These are phyloP conservation scores for Diploscapter pachys DNA, from an alignment of 1,140 invertebrate genomes.

Conservation along the genomic window DNA sequence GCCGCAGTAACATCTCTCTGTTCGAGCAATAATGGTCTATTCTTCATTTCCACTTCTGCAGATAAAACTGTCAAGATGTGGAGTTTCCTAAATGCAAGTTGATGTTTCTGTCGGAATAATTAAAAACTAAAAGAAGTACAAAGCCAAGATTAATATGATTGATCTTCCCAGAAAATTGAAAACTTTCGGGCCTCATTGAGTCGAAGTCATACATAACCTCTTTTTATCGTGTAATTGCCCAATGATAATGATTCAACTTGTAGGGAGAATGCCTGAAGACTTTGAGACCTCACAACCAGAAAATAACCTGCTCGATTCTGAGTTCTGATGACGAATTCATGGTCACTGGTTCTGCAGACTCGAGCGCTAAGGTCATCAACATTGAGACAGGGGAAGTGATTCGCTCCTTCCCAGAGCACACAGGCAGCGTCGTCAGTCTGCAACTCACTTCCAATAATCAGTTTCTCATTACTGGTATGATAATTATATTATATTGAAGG, in stretches of 20 bases:
- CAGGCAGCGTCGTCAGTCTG: conserved; percentile 52
- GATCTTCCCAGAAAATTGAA: too few relatives aligned
- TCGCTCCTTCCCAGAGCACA: conserved; percentile 50
- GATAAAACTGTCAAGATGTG: conserved; percentile 50
- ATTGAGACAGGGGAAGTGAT: conserved; percentile 52
- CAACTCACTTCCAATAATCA: conserved; percentile 53
- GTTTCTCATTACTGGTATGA: conserved; percentile 54
- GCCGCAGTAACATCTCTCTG: conserved; percentile 50
- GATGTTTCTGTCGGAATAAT: conserved; percentile 20
- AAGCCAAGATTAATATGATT: too few relatives aligned
- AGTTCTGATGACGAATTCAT: conserved; percentile 48
- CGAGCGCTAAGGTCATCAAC: conserved; percentile 48
- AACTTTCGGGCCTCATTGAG: background rate
- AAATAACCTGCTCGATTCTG: conserved; percentile 50
- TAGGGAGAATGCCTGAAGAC: conserved; percentile 49
- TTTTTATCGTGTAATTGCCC: background rate
- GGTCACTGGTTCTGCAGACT: conserved; percentile 52
- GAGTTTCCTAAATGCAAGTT: conserved; percentile 35
- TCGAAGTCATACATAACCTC: background rate
- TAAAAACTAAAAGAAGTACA: too few relatives aligned
- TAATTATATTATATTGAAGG: background rate
- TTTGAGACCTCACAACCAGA: conserved; percentile 30
- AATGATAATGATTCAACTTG: conserved; percentile 13
- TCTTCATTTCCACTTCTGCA: conserved; percentile 49
- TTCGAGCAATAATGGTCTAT: conserved; percentile 45